Base-by-base conservation (phyloP, 2,888 invertebrate species). In the Thereva unica region DNA sequence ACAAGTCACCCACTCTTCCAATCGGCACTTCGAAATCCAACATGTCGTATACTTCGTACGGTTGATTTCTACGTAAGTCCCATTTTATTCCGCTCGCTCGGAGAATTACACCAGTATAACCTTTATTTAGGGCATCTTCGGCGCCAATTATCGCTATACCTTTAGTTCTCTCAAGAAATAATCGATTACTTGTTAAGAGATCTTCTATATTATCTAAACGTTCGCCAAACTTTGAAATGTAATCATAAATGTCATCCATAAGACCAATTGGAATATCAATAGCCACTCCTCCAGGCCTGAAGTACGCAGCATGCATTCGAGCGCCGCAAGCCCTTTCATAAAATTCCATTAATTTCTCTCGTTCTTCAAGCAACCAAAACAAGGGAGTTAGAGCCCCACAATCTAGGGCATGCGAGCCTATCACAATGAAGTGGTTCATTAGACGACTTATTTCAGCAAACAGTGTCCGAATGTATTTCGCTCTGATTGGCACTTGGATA, bases 311-410 rank as follows among this genome's bases (percentile, higher is more conserved):
- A 77, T 95, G 94, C 84, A 95, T 86, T 47, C 95, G 85, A 56
- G 92, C 89, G 0, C 95, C 95, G 52, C 89, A 90, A 1, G 89
- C 87, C 70, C 93, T 83, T 77, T 95, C 95, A 75, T 88, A 92
- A 72, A 93, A 85, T 78, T 95, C 95, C 80, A 90, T 89, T 69
- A 93, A 79, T 81, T 93, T 93, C 80, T 93, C 93, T 56, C 93
- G 84, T 79, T 93, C 95, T 80, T 95, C 93, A 78, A 93, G 93
- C 76, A 93, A 83, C 93, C 94, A 95, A 79, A 95, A 94, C 75
- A 93, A 89, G 0, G 95, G 95, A 1, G 94, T 93, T 71, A 95
- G 88, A 4, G 89, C 93, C 34, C 95, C 95, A 34, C 91, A 85
- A 76, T 95, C 95, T 10, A 95, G 82, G 34, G 90, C 84, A 68